Base-by-base conservation (phyloP, 2,113 vertebrate genomes). In the Ursus arctos region DNA sequence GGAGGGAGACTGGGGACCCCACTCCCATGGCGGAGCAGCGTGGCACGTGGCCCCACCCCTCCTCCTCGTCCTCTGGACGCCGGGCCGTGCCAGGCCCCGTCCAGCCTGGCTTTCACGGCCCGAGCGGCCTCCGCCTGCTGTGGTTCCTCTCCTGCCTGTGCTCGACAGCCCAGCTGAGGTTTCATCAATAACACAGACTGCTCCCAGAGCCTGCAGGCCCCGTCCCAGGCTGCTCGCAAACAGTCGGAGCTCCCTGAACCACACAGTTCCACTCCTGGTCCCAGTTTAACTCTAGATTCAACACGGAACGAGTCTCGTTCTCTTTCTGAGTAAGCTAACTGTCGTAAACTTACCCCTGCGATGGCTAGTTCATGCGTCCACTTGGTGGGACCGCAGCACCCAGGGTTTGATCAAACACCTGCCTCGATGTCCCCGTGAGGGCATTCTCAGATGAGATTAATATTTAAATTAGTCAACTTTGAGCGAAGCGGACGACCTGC, bases 121-220 rank as follows among this genome's bases (percentile, higher is more conserved):
- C 10, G 43, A 31, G 74, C 8, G 4, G 47, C 47, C 15, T 33
- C 47, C 11, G 15, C 8, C 10, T 1, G 4, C 49, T 1, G 1
- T 15, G 8, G 76, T 19, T 4, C 49, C 31, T 11, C 49, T 53
- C 6, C 2, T 0, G 31, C 49, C 31, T 53, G 21, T 3, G 10
- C 28, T 33, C 40, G 3, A 55, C 53, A 53, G 49, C 49, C 77
- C 18, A 1, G 31, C 2, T 19, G 31, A 22, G 6, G 18, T 53
- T 55, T n/a, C 11, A 55, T 43, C 43, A 21, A 53, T 22, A 13
- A 22, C 21, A 33, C 19, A 21, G 12, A 55, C 19, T 0, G 4
- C 77, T 4, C 47, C 49, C 49, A 33, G 77, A 3, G 31, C 77
- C 31, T 53, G 49, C 18, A 12, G 11, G 31, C 1, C 77, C 31